A percentile compares a stretch with the other conserved stretches of the same genome.
Evolutionary conservation across 2,888 invertebrate species (phyloP).

Genomic region (Lasioglossum leucozonium): DNA sequence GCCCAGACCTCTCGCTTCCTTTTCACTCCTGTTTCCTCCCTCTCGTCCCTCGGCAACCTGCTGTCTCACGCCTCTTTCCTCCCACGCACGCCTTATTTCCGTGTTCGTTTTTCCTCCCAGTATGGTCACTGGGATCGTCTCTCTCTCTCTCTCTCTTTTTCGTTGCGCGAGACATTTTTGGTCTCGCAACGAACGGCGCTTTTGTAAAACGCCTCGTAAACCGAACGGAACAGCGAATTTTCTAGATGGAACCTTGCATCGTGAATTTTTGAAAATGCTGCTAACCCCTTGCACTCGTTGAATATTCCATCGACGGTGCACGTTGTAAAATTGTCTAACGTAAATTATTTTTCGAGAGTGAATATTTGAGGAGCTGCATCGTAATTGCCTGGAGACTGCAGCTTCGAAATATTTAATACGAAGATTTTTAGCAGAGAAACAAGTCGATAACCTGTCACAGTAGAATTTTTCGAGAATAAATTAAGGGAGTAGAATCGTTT

Average conservation of each 20-base stretch:
- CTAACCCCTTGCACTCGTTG: not conserved
- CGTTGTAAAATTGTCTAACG: not conserved
- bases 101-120: not conserved
- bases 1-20: slow-evolving; percentile 57
- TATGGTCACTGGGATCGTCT: not conserved
- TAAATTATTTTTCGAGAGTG: not conserved
- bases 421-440: too few species aligned
- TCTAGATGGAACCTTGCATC: not conserved
- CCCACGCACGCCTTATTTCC: slow-evolving; percentile 27
- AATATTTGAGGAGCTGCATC: not conserved
- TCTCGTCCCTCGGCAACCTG: slow-evolving; percentile 35
- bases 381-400: not conserved
- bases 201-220: not conserved
- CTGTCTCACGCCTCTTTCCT: slow-evolving; percentile 12
- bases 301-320: not conserved
- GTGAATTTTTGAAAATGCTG: not conserved
- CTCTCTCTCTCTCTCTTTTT: not conserved
- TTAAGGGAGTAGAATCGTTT: too few species aligned
- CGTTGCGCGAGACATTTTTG: not conserved
- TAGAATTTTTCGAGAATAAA: too few species aligned
- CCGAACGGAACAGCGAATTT: not conserved
- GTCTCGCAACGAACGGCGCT: not conserved
- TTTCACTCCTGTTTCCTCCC: not conserved
- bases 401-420: not conserved
- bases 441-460: too few species aligned